Evolutionary conservation across 92 coral and sea anemone species (phyloP), one percentile per base, ranked within the genome.

Genomic region (Zoanthus solanderi): DNA sequence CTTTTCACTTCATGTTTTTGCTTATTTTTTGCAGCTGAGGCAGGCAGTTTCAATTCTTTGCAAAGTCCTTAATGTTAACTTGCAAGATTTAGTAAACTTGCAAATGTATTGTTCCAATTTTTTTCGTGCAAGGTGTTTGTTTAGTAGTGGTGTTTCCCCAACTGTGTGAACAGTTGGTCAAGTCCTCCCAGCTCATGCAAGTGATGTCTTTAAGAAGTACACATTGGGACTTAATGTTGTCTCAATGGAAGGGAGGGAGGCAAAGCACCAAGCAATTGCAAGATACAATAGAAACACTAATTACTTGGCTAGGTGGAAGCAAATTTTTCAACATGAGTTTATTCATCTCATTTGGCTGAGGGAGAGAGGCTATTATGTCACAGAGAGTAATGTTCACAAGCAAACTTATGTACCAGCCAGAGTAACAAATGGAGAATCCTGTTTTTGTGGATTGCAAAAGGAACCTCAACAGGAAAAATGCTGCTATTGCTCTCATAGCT

Each of bases 341-440:
- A 87, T 90, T 83, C 87, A 90, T 65, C 82, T 90, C 56, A 90
- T 87, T 72, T 90, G 90, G 93, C 83, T 90, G 47, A 87, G 93
- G 76, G 90, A 86, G 89, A 92, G 90, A 80, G 93, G 93, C 75
- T 87, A 87, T 87, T 76, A 73, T 79, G 87, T 69, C 60, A 53
- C 60, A 73, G 90, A 87, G 50, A 78, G 54, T 82, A 79, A 69
- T 68, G 53, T 61, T 63, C 76, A 85, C 48, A 87, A 87, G 91
- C 88, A 91, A 83, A 87, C 87, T 84, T 91, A 87, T 83, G 16
- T 91, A 86, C 91, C 93, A 71, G 72, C 17, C 83, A 91, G 93
- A 78, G 93, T 87, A 79, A 88, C 85, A 72, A 89, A 86, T 87
- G 93, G 90, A 69, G 87, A 87, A 80, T 46, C 83, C 79, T 87